A percentile compares a stretch with the other conserved stretches of the same genome.
Conservation (phyloP, 2,888 invertebrate genomes). For the Drosophila lutescens region DNA sequence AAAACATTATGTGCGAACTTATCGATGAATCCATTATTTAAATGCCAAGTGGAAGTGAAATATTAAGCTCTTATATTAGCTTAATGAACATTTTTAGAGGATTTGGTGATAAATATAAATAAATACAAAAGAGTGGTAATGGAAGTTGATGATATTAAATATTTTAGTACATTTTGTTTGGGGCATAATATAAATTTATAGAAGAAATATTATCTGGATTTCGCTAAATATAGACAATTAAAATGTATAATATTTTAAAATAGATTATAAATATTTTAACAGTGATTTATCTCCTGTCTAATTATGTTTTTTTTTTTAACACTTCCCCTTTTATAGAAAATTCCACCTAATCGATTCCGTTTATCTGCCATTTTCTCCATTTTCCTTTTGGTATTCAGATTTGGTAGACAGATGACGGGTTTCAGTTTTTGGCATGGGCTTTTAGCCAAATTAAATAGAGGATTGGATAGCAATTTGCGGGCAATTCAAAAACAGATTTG, state of each 20-base stretch:
- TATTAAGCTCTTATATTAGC: background rate
- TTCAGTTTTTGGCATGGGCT: constrained; percentile 22
- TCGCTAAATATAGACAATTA: too few relatives aligned
- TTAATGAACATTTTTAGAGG: background rate
- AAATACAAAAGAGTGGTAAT: too few relatives aligned
- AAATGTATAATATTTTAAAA: too few relatives aligned
- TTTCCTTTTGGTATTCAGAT: constrained; percentile 2
- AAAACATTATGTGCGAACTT: background rate
- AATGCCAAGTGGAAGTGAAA: constrained; percentile 1
- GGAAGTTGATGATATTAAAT: too few relatives aligned
- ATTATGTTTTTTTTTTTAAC: constrained; percentile 30
- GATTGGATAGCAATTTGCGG: constrained; percentile 4
- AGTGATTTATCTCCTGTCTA: constrained; percentile 22
- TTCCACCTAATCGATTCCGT: constrained; percentile 54
- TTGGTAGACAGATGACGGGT: constrained; percentile 15
- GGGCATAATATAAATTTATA: too few relatives aligned
- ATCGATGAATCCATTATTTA: constrained; percentile 25
- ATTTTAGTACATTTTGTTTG: background rate
- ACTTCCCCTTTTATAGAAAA: constrained; percentile 48
- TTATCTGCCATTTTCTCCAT: background rate
- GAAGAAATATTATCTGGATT: too few relatives aligned
- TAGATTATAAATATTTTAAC: too few relatives aligned
- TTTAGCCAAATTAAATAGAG: constrained; percentile 39
- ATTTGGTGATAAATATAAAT: background rate
- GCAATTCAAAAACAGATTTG: constrained; percentile 8